These are phyloP conservation scores for Cynopterus sphinx DNA, from an alignment of 2,797 vertebrate species.

Conservation along the genomic window DNA sequence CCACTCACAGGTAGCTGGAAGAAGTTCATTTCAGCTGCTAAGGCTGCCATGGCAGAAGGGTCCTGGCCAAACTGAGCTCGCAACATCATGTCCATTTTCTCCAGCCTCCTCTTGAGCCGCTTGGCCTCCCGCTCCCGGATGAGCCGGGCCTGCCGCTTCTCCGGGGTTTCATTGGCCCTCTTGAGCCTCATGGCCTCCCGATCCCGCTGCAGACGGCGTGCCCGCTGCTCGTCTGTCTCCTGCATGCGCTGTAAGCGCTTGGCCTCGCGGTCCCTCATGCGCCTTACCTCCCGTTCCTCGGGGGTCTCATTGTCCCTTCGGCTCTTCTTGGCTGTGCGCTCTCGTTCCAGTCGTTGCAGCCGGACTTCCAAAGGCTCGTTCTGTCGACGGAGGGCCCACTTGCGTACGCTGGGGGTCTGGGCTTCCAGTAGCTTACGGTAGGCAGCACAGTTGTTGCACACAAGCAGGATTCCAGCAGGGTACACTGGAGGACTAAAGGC, in stretches of 20 bases:
- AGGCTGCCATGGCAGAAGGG: conserved; percentile 95
- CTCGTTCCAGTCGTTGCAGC: conserved; percentile 94
- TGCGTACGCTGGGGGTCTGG: conserved; percentile 90
- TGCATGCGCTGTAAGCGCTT: conserved; percentile 98
- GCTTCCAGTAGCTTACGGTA: conserved; percentile 94
- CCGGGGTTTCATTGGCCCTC: conserved; percentile 96
- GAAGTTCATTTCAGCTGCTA: conserved; percentile 98
- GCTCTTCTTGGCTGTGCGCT: conserved; percentile 97
- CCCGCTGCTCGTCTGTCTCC: conserved; percentile 95
- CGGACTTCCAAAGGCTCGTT: conserved; percentile 94
- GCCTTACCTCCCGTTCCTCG: conserved; percentile 92
- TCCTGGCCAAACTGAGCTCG: conserved; percentile 98
- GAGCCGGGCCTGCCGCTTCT: conserved; percentile 96
- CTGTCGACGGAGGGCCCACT: conserved; percentile 94
- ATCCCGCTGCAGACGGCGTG: conserved; percentile 95
- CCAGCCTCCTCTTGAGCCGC: conserved; percentile 94
- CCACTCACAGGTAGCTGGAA: conserved; percentile 93
- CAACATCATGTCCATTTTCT: conserved; percentile 98
- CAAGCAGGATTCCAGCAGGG: conserved; percentile 94
- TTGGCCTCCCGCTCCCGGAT: conserved; percentile 97
- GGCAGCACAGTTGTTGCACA: conserved; percentile 96
- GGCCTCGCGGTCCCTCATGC: conserved; percentile 96
- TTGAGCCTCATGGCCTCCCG: conserved; percentile 97
- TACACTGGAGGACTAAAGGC: conserved; percentile 88
- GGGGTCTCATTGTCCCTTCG: conserved; percentile 95